Evolutionary conservation across 2,888 invertebrate species (phyloP), one percentile per base, ranked within the genome.

Genomic region (Xylocampa areola): DNA sequence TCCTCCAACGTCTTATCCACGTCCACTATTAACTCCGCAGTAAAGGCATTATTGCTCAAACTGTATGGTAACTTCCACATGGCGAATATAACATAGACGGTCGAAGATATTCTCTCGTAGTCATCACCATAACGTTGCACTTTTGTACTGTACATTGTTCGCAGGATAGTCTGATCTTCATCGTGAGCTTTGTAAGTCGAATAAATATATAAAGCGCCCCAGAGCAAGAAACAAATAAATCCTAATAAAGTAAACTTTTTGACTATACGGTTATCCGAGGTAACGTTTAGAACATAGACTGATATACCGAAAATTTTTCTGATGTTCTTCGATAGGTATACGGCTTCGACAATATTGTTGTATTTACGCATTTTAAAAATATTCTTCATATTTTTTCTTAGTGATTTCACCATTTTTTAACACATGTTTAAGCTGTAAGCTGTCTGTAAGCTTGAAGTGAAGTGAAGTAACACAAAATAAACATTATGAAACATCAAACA

Each of bases 91-190:
- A 84, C 80, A 32, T 80, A 88, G 0, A 78, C 0, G 0, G 80
- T 45, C 1, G 85, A 81, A 1, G 76, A 65, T 11, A 81, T 58
- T 51, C 81, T 81, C 59, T 90, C 89, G 19, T 81, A 82, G 39
- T 81, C 79, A 51, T 91, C 91, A 0, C 90, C 91, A 48, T 90
- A 91, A 6, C 84, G 80, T 54, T 81, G 77, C 14, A 91, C 61
- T 69, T 82, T 87, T 0, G 91, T 91, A 8, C 84, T 74, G 45
- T 87, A 88, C 10, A 91, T 60, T n/a, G 71, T 68, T 21, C 89
- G 77, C 10, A 91, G 54, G 27, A 91, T 79, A 0, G 86, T 85
- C 61, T 89, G 87, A 35, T 87, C 86, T 53, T 84, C 71, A 7
- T 25, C 41, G 17, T 81, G 80, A 13, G 84, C 72, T 59, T 50